Evolutionary conservation across 2,113 vertebrate genomes (phyloP), one percentile per base, ranked within the genome.

Genomic region (Pluvialis apricaria): DNA sequence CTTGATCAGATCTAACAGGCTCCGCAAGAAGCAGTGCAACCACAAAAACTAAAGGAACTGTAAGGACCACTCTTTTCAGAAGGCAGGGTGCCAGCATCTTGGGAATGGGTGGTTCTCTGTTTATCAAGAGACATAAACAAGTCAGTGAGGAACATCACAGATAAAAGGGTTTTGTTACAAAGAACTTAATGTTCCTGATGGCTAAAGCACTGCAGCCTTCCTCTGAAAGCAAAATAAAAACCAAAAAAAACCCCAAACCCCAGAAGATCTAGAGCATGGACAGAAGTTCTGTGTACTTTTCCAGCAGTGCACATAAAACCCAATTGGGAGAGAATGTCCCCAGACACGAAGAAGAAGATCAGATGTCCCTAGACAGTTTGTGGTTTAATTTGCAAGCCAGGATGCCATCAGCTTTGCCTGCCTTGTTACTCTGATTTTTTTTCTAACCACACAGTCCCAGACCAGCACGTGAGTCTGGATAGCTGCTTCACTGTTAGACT

Each of bases 1-100:
- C 98, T 86, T 98, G 98, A 38, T 98, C 98, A 52, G 98, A 98
- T 73, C 95, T 94, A 18, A 93, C 90, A 24, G 97, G 97, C 60
- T 97, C 97, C 9, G 84, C 19, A 64, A 97, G 96, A 26, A 98
- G 83, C 7, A 98, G 94, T 88, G 98, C 98, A 24, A 97, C 52
- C 88, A 97, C 85, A 61, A 98, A 69, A 11, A 99, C 80, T 24
- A 99, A 88, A 94, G 98, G 92, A 90, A 97, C 86, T 62, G 94
- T 57, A 79, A 94, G 64, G 80, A 97, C 1, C 9, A 86, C 84
- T 94, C 81, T 95, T 92, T 91, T 96, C 58, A 96, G 86, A 47
- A 95, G 65, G 61, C 78, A 94, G 62, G 78, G 26, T n/a, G 64
- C 61, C 94, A 95, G 64, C 97, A 98, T 98, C 90, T 87, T 92